A percentile compares a stretch with the other conserved stretches of the same genome.
Evolutionary conservation across 1,140 invertebrate species (phyloP).

Genomic region (Lutraria rhynchaena): DNA sequence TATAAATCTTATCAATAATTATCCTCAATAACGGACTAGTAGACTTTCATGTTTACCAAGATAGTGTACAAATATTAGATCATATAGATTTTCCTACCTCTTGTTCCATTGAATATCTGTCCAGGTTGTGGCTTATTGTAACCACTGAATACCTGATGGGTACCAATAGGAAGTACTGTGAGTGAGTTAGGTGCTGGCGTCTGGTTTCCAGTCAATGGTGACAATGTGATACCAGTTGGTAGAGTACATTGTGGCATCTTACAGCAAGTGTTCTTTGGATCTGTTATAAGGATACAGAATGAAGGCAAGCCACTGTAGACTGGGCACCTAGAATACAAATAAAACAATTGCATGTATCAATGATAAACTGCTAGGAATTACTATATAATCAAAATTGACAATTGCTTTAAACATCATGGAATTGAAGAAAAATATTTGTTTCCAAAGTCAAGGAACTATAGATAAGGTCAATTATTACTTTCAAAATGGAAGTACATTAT

Average conservation of each 20-base stretch:
- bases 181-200: slow-evolving; percentile 57
- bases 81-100: slow-evolving; percentile 3
- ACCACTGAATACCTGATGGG: slow-evolving; percentile 64
- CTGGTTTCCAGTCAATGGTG: slow-evolving; percentile 36
- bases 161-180: slow-evolving; percentile 67
- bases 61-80: too few species aligned
- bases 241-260: slow-evolving; percentile 59
- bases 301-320: slow-evolving; percentile 67
- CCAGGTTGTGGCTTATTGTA: slow-evolving; percentile 56
- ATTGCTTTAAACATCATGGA: too few species aligned
- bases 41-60: too few species aligned
- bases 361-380: too few species aligned
- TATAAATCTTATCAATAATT: too few species aligned
- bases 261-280: slow-evolving; percentile 67
- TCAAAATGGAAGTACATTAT: too few species aligned
- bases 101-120: not conserved
- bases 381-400: too few species aligned
- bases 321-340: slow-evolving; percentile 73
- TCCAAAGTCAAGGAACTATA: too few species aligned
- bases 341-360: too few species aligned
- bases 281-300: slow-evolving; percentile 62
- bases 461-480: too few species aligned
- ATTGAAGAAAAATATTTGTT: too few species aligned
- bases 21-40: too few species aligned
- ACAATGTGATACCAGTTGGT: slow-evolving; percentile 47